Base-by-base conservation (phyloP, 37 sponge, comb jelly and placozoan genomes). In the Cladorhizidae sp. region DNA sequence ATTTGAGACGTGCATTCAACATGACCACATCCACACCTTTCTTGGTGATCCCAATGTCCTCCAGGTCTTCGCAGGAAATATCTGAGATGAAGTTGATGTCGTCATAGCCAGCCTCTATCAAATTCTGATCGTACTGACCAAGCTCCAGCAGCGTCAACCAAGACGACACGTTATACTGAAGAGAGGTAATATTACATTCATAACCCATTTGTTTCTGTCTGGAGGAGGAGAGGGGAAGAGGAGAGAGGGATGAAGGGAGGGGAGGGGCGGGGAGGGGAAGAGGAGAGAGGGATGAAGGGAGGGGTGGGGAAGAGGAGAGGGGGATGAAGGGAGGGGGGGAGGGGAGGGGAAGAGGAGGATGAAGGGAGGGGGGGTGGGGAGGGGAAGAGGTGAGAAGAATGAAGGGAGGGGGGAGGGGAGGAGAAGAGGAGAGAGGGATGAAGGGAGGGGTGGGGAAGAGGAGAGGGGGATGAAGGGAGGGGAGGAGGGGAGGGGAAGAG, bases 1-100 rank as follows among this genome's bases (percentile, higher is more conserved):
- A 26, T 28, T 38, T 71, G 72, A 41, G 26, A n/a, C n/a, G n/a
- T n/a, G n/a, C n/a, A n/a, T n/a, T n/a, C n/a, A n/a, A n/a, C n/a
- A 35, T 39, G 23, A 71, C 42, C 49, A 70, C 45, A 43, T 52
- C 63, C 31, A 81, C 92, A 81, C 92, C 93, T 73, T 77, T 77
- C 72, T 92, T 89, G n/a, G 78, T 80, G 49, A 96, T 85, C 17
- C 93, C 93, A 40, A 96, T 81, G 25, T 96, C 96, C 57, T 77
- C 49, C 40, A 96, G 71, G 21, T 96, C 96, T 21, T 87, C 94
- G 0, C 12, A 38, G 8, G 93, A 85, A 55, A 96, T 88, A 67
- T 90, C 91, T n/a, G 85, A 74, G 26, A 96, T 79, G 59, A 93
- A 96, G 72, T 96, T 93, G n/a, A 96, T 90, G 58, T 96, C 96